Base-by-base conservation (phyloP, 2,888 invertebrate species). In the Xestia c-nigrum region DNA sequence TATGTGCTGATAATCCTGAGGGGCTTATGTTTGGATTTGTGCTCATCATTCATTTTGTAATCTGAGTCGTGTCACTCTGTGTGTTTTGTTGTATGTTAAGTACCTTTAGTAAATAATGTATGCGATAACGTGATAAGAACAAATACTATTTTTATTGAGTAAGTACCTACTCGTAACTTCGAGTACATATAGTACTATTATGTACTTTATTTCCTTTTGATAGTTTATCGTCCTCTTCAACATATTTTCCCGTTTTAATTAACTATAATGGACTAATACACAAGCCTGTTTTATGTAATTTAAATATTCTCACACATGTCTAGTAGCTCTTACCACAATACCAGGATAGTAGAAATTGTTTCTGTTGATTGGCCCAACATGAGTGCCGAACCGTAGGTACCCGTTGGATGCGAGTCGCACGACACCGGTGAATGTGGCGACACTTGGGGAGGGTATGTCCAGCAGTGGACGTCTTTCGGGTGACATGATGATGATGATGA, bases 11-110 rank as follows among this genome's bases (percentile, higher is more conserved):
- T 84, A 87, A 87, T 85, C 84, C 80, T 74, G 47, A 69, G 68
- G 67, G 82, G 78, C 80, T 83, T 80, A 85, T 81, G 83, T 85
- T 82, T 78, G 86, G 89, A 89, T 91, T 90, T 88, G 86, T 69
- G 71, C 74, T 87, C 89, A 90, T 90, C 88, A 86, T 84, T 92
- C 90, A 90, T 88, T 87, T 76, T 86, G 83, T 90, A 90, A 91
- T 89, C 90, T 88, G 83, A 78, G 73, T 72, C 72, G 73, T 89
- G 88, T 87, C 89, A 87, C 77, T 85, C 72, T 43, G 85, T 87
- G 87, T 86, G 83, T 83, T 85, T 81, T 84, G 74, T 80, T 76
- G 63, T 81, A 47, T 65, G 76, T 59, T 76, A 81, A 82, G 78
- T 85, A 84, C 78, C 77, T 84, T 75, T 63, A 72, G 69, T 80